These are phyloP conservation scores for Panagrolaimus sp. DNA, from an alignment of 1,140 invertebrate genomes.

Conservation along the genomic window DNA sequence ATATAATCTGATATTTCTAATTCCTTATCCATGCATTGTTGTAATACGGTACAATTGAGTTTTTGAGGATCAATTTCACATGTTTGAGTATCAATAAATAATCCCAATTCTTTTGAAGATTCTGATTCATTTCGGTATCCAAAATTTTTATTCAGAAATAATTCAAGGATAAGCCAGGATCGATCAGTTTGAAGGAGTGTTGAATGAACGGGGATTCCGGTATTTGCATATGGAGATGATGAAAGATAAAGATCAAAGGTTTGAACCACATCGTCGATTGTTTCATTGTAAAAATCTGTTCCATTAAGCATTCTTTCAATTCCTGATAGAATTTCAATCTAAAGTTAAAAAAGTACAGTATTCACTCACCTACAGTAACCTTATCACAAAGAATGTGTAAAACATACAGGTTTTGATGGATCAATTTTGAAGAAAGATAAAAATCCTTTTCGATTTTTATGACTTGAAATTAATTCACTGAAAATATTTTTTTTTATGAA, in stretches of 20 bases:
- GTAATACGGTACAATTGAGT: background rate
- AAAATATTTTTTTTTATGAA: background rate
- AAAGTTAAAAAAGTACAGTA: too few relatives aligned
- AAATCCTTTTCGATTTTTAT: background rate
- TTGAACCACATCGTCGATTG: background rate
- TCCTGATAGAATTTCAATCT: too few relatives aligned
- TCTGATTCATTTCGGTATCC: background rate
- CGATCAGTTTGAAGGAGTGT: background rate
- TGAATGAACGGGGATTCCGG: background rate
- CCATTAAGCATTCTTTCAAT: too few relatives aligned
- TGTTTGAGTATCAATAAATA: background rate
- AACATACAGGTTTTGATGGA: background rate
- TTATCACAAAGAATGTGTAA: background rate
- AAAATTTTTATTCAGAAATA: background rate
- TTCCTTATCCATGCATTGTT: background rate
- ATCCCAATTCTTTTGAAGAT: background rate
- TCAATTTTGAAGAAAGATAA: constrained; percentile 8
- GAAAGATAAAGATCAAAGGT: background rate
- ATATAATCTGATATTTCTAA: too few relatives aligned
- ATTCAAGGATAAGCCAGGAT: background rate
- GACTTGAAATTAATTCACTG: background rate
- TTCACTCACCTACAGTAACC: too few relatives aligned
- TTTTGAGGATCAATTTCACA: background rate
- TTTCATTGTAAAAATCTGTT: too few relatives aligned
- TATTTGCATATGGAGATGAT: background rate